Evolutionary conservation across 2,113 vertebrate species (phyloP), one percentile per base, ranked within the genome.

Genomic region (Ochotona curzoniae): DNA sequence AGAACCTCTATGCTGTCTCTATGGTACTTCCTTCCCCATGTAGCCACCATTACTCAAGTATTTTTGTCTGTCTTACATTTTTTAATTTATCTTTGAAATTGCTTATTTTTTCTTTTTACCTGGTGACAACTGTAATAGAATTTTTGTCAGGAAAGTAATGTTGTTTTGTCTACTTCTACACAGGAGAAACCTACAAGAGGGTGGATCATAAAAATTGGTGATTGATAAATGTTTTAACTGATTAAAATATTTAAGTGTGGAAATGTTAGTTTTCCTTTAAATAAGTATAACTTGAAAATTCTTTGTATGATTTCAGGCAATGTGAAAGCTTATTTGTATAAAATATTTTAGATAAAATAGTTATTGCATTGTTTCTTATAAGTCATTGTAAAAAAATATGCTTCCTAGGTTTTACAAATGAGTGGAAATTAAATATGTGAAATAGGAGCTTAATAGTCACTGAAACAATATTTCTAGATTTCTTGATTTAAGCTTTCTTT

Each of bases 351-450:
- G 44, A 64, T 71, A 25, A 78, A 93, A 76, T 49, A 78, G 9
- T 81, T 28, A 61, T 51, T 87, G 90, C 73, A 66, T 67, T 86
- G 70, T 83, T 83, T 14, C 25, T 80, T 69, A 47, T 86, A 12
- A 87, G 60, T 35, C 35, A 88, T 15, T 88, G 10, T 82, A 28
- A 91, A 66, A 4, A 85, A 93, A 86, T 70, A 32, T 49, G 35
- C 86, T 64, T 84, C 60, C 67, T 2, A 25, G 2, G 15, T 74
- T n/a, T 0, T 71, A 63, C 13, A 84, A 91, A 94, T 87, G 1
- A 63, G 30, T 54, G 25, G 49, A 87, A 88, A 57, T 71, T 8
- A 84, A 94, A 67, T 61, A 90, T 54, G 23, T 70, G 18, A 83
- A 90, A 47, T 28, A 86, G 25, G 32, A 7, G 35, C 30, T 60